Conservation (phyloP, 2,888 invertebrate genomes). For the Drosophila melanosoma region DNA sequence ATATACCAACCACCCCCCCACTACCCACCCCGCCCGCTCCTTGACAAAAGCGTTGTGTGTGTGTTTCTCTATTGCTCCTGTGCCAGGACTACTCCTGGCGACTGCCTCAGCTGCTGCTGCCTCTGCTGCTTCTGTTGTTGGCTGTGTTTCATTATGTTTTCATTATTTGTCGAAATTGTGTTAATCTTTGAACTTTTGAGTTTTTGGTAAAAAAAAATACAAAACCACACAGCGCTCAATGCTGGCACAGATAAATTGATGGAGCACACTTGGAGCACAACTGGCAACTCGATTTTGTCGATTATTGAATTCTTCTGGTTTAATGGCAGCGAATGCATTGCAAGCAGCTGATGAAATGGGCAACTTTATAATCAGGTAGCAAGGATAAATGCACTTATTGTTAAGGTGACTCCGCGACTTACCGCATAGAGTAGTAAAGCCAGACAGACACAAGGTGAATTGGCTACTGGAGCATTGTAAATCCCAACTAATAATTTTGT, state of each 20-base stretch:
- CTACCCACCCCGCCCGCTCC: not conserved
- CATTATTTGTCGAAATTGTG: conserved; percentile 79
- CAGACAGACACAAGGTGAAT: not conserved
- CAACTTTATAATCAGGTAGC: conserved; percentile 27
- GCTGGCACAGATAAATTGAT: conserved; percentile 56
- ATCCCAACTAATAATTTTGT: conserved; percentile 83
- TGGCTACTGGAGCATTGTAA: conserved; percentile 68
- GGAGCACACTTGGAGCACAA: conserved; percentile 42
- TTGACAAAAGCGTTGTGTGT: conserved; percentile 1
- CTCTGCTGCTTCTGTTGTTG: conserved; percentile 13
- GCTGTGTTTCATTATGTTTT: conserved; percentile 67
- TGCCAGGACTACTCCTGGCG: conserved; percentile 9
- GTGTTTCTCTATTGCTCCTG: conserved; percentile 21
- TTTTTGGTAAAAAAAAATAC: conserved; percentile 37
- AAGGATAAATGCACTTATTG: conserved; percentile 9
- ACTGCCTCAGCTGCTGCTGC: conserved; percentile 2
- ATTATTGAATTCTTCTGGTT: conserved; percentile 57
- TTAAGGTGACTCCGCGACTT: not conserved
- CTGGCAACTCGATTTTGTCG: conserved; percentile 16
- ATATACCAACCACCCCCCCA: conserved; percentile 23
- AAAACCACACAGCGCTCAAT: conserved; percentile 32
- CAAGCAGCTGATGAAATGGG: conserved; percentile 16
- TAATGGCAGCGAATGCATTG: conserved; percentile 22
- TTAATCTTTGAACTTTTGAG: conserved; percentile 68
- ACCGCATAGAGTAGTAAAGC: not conserved